Conservation (phyloP, 1,140 invertebrate species). For the Procambarus clarkii region DNA sequence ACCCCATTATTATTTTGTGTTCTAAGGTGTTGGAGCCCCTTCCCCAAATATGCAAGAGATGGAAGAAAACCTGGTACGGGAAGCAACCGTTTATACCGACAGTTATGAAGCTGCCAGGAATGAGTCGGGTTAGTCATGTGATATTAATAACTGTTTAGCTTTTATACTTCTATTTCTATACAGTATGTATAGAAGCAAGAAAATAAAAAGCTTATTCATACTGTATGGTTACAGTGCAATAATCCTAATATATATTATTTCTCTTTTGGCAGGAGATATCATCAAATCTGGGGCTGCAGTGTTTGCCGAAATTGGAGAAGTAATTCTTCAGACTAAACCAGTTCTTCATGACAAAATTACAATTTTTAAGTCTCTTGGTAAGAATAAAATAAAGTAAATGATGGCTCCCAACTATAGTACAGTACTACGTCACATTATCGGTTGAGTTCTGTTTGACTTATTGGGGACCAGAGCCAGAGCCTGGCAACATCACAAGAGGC, state of each 20-base stretch:
- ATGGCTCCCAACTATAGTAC: too few relatives aligned
- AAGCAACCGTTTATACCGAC: conserved; percentile 75
- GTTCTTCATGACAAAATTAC: conserved; percentile 74
- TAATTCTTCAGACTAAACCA: conserved; percentile 74
- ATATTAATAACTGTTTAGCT: conserved; percentile 21
- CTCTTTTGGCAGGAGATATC: conserved; percentile 47
- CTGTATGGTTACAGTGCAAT: too few relatives aligned
- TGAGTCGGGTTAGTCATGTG: conserved; percentile 76
- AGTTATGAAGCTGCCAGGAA: conserved; percentile 74
- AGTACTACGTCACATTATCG: too few relatives aligned
- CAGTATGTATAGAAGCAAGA: too few relatives aligned
- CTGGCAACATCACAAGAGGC: too few relatives aligned
- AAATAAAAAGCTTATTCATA: too few relatives aligned
- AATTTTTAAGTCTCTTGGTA: conserved; percentile 76
- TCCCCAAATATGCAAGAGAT: conserved; percentile 75
- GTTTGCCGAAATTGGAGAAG: conserved; percentile 76
- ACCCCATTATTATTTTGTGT: neutral
- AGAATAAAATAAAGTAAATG: conserved; percentile 11
- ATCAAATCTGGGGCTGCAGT: conserved; percentile 69
- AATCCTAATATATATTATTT: neutral
- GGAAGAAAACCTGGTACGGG: conserved; percentile 74
- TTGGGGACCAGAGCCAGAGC: too few relatives aligned
- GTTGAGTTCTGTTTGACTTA: too few relatives aligned
- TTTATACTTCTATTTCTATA: too few relatives aligned
- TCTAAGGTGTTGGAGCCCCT: conserved; percentile 76